phyloP scores from a whole-genome alignment of 2,113 vertebrate genomes.

The Labeo catla region DNA sequence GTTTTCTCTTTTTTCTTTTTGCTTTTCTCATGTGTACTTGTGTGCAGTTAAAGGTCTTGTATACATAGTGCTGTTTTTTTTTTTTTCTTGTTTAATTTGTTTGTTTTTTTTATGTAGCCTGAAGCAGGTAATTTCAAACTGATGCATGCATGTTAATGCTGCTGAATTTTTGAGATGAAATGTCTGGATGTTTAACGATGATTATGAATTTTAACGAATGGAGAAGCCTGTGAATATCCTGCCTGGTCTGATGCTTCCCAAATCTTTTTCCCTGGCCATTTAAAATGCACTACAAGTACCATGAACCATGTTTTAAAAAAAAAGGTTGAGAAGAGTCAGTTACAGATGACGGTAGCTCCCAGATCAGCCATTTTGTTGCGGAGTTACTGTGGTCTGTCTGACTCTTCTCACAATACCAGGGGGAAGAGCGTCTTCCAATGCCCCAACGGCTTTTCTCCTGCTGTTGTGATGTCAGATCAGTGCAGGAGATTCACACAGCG shows the following conservation, averaged over 20 bases:
- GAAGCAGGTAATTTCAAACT: constrained; percentile 35
- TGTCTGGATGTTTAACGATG: constrained; percentile 37
- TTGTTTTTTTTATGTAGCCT: constrained; percentile 32
- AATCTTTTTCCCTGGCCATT: constrained; percentile 52
- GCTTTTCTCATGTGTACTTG: constrained; percentile 63
- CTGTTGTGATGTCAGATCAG: constrained; percentile 43
- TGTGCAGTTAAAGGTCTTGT: constrained; percentile 67
- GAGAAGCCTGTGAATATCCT: constrained; percentile 65
- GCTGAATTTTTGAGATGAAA: constrained; percentile 29
- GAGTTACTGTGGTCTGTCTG: constrained; percentile 72
- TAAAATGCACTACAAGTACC: background rate
- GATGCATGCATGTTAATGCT: constrained; percentile 50
- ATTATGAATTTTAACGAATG: constrained; percentile 5
- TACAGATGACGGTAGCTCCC: constrained; percentile 68
- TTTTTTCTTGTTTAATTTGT: constrained; percentile 42
- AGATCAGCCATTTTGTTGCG: constrained; percentile 50
- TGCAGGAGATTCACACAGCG: constrained; percentile 64
- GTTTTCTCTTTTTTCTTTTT: constrained; percentile 30
- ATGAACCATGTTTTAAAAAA: background rate
- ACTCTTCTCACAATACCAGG: constrained; percentile 62
- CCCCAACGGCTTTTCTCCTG: constrained; percentile 47
- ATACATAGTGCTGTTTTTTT: constrained; percentile 69
- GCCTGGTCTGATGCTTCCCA: constrained; percentile 58
- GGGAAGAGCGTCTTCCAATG: constrained; percentile 35
- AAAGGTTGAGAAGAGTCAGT: constrained; percentile 64